Evolutionary conservation across 2,797 vertebrate species (phyloP).

Genomic region (Poecilia wingei): DNA sequence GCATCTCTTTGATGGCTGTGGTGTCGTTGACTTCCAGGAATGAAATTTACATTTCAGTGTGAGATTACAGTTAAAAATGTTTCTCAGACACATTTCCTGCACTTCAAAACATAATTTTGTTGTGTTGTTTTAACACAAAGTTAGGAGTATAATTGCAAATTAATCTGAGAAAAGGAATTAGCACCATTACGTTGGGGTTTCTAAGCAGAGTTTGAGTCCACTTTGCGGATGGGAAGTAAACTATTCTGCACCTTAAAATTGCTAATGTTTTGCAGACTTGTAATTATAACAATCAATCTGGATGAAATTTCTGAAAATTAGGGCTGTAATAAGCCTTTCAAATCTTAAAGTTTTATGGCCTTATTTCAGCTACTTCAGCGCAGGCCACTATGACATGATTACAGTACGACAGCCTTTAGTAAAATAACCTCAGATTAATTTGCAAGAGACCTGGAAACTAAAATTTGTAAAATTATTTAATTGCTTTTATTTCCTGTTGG

Average conservation of each 20-base stretch:
- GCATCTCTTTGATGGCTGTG: conserved; percentile 25
- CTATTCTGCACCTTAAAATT: conserved; percentile 30
- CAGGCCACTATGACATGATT: background rate
- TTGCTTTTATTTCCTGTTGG: background rate
- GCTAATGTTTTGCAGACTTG: conserved; percentile 23
- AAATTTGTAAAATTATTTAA: background rate
- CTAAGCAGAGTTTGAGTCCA: conserved; percentile 26
- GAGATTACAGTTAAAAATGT: conserved; percentile 16
- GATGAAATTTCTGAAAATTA: conserved; percentile 17
- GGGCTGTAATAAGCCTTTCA: background rate
- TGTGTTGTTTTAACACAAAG: conserved; percentile 14
- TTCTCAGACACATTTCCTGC: conserved; percentile 1
- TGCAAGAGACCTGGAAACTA: background rate
- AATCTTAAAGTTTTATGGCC: background rate
- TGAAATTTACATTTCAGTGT: conserved; percentile 18
- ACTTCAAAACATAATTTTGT: background rate
- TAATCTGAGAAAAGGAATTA: conserved; percentile 38
- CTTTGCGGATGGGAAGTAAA: conserved; percentile 30
- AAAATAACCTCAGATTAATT: background rate
- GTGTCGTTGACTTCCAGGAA: conserved; percentile 23
- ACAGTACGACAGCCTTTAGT: background rate
- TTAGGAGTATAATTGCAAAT: conserved; percentile 40
- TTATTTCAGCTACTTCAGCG: conserved; percentile 3
- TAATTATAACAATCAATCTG: conserved; percentile 48
- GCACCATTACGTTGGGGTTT: conserved; percentile 22